Evolutionary conservation across 2,888 invertebrate genomes (phyloP).

Genomic region (Sesia bembeciformis): DNA sequence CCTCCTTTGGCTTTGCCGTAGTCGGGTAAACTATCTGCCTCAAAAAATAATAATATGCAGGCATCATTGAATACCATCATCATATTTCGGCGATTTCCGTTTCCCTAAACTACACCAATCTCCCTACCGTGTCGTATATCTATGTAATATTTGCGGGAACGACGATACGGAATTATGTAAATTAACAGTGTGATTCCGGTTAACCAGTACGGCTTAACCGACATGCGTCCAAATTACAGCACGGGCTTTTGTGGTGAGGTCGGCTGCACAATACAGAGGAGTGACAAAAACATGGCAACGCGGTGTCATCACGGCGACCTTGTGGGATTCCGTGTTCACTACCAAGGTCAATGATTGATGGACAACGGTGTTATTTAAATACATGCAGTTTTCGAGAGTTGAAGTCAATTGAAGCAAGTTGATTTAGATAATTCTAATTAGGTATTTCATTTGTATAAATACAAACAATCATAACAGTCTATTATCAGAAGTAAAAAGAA

Average conservation of each 20-base stretch:
- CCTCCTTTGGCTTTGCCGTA: no score
- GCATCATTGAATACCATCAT: no score
- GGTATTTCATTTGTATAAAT: no score
- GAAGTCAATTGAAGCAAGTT: no score
- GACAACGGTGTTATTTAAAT: background rate
- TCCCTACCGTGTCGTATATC: background rate
- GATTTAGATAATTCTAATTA: no score
- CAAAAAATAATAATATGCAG: no score
- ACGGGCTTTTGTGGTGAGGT: conserved; percentile 17
- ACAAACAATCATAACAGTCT: no score
- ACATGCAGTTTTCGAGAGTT: background rate
- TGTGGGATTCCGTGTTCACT: conserved; percentile 45
- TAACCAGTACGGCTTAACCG: conserved; percentile 9
- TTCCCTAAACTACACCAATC: no score
- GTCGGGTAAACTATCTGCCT: no score
- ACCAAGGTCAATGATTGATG: conserved; percentile 25
- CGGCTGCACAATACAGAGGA: conserved; percentile 18
- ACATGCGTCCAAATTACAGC: conserved; percentile 8
- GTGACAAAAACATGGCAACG: conserved; percentile 29
- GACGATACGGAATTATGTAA: conserved; percentile 20
- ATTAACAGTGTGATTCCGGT: conserved; percentile 28
- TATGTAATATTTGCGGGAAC: conserved; percentile 6
- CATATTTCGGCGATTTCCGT: no score
- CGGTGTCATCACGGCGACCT: conserved; percentile 45
- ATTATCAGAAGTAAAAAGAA: no score